phyloP scores from a whole-genome alignment of 2,888 invertebrate genomes.

The Metellina segmentata region DNA sequence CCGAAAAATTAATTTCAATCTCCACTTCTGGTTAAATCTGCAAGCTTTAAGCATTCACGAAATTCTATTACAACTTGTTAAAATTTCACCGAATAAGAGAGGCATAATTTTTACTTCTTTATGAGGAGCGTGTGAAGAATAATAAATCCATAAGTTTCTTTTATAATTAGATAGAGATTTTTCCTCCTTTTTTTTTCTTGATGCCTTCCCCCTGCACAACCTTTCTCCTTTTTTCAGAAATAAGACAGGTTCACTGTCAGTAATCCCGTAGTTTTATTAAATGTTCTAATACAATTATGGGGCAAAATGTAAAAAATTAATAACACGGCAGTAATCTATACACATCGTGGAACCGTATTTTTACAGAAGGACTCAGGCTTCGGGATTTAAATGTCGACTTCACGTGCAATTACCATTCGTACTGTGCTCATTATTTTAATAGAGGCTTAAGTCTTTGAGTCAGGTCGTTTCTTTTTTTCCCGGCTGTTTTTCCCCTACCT shows the following conservation, averaged over 20 bases:
- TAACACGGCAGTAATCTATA: slow-evolving; percentile 71
- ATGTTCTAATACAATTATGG: slow-evolving; percentile 74
- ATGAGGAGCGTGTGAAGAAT: slow-evolving; percentile 7
- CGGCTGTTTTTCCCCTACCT: not conserved
- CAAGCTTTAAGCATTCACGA: slow-evolving; percentile 41
- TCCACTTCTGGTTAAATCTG: slow-evolving; percentile 23
- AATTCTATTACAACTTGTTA: slow-evolving; percentile 41
- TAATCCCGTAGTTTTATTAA: slow-evolving; percentile 75
- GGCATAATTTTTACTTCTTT: slow-evolving; percentile 51
- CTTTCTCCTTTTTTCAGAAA: slow-evolving; percentile 15
- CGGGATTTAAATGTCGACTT: slow-evolving; percentile 75
- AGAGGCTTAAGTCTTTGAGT: slow-evolving; percentile 75
- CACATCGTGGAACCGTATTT: slow-evolving; percentile 60
- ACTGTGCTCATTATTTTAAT: slow-evolving; percentile 75
- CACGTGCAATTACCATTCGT: slow-evolving; percentile 75
- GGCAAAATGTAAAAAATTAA: slow-evolving; percentile 73
- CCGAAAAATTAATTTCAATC: slow-evolving; percentile 41
- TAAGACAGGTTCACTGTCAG: slow-evolving; percentile 61
- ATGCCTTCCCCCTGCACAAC: not conserved
- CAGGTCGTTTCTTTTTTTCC: slow-evolving; percentile 30
- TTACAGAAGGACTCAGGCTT: slow-evolving; percentile 66
- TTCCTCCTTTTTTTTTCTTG: not conserved
- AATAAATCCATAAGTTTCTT: slow-evolving; percentile 29
- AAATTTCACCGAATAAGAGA: slow-evolving; percentile 45
- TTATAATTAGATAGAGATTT: slow-evolving; percentile 61